Evolutionary conservation across 1,140 invertebrate species (phyloP).

Genomic region (Drosophila nannoptera): DNA sequence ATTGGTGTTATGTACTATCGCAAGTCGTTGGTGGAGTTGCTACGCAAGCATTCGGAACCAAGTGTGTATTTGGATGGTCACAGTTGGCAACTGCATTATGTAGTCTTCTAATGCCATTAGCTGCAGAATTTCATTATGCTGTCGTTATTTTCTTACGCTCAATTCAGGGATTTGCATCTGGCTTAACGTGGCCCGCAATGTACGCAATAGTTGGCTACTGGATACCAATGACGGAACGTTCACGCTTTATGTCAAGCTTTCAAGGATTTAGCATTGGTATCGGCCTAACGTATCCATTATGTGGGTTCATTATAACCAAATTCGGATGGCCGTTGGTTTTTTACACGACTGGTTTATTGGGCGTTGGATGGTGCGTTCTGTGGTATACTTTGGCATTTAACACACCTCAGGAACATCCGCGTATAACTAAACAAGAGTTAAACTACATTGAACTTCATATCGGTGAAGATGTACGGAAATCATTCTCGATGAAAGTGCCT

Average conservation of each 20-base stretch:
- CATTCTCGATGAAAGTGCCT: conserved; percentile 81
- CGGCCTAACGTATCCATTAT: conserved; percentile 85
- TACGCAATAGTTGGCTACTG: conserved; percentile 91
- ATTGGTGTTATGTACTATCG: conserved; percentile 86
- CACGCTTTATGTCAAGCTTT: conserved; percentile 87
- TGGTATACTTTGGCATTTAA: conserved; percentile 89
- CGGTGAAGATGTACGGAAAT: conserved; percentile 79
- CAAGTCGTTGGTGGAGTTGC: conserved; percentile 86
- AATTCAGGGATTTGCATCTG: conserved; percentile 85
- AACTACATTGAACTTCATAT: conserved; percentile 85
- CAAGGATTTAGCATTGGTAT: conserved; percentile 88
- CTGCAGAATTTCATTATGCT: conserved; percentile 83
- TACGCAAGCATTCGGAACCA: conserved; percentile 89
- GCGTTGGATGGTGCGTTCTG: conserved; percentile 83
- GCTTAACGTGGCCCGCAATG: conserved; percentile 92
- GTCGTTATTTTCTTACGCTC: conserved; percentile 83
- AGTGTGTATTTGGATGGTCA: conserved; percentile 87
- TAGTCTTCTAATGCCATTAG: conserved; percentile 84
- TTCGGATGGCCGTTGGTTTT: conserved; percentile 85
- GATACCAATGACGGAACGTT: conserved; percentile 89
- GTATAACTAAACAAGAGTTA: conserved; percentile 85
- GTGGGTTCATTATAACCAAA: conserved; percentile 85
- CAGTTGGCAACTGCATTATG: conserved; percentile 85
- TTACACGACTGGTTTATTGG: conserved; percentile 86
- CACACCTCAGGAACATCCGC: conserved; percentile 85